Conservation (phyloP, 2,888 invertebrate genomes). For the Machimus rusticus region DNA sequence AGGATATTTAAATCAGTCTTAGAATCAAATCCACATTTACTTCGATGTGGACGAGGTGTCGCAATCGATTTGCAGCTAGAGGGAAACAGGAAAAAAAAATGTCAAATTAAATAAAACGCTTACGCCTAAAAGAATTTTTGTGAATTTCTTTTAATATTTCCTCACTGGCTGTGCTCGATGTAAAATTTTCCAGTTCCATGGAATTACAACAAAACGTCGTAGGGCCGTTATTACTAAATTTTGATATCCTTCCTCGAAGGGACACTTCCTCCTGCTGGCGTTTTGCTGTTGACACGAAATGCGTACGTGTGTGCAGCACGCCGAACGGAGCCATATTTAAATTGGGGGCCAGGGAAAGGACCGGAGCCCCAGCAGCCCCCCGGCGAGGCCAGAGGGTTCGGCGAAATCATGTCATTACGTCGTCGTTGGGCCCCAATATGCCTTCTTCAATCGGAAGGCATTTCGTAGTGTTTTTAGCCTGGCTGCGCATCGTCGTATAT, state of each 20-base stretch:
- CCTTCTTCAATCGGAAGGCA: slow-evolving; percentile 7
- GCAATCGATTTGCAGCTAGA: neutral
- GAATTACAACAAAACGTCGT: slow-evolving; percentile 6
- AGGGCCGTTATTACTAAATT: slow-evolving; percentile 21
- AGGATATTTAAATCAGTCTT: neutral
- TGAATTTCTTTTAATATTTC: slow-evolving; percentile 33
- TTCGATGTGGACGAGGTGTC: neutral
- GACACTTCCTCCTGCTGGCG: slow-evolving; percentile 14
- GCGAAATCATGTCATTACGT: slow-evolving; percentile 35
- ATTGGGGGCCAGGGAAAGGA: neutral
- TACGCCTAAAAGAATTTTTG: slow-evolving; percentile 29
- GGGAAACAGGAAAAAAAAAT: neutral
- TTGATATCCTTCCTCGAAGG: slow-evolving; percentile 36
- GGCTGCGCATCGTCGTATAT: slow-evolving; percentile 9
- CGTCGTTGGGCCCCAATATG: slow-evolving; percentile 5
- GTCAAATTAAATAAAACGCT: slow-evolving; percentile 38
- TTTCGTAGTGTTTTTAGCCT: slow-evolving; percentile 23
- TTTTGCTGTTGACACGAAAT: slow-evolving; percentile 21
- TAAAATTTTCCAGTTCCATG: slow-evolving; percentile 35
- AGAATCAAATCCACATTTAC: neutral
- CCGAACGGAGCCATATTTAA: neutral
- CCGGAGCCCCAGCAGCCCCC: neutral
- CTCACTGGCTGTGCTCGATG: neutral
- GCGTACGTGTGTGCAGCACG: slow-evolving; percentile 23
- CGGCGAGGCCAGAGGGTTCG: neutral